Conservation (phyloP, 1,140 invertebrate species). For the Drosophila cardini region DNA sequence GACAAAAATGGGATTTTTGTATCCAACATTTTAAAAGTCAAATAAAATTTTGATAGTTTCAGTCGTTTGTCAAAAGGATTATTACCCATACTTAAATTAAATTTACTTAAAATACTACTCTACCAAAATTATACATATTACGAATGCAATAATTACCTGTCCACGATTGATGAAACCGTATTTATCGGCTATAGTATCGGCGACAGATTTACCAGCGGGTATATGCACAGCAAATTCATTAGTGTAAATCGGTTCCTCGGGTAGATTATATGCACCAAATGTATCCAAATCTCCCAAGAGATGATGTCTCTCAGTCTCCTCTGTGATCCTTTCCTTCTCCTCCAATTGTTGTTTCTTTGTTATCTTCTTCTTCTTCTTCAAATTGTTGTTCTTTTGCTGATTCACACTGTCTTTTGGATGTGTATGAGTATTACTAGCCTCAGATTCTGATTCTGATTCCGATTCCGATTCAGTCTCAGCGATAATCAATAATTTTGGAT, state of each 20-base stretch:
- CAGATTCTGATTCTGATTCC: conserved; percentile 37
- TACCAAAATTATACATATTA: too few species aligned
- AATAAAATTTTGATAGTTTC: too few species aligned
- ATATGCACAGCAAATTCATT: conserved; percentile 89
- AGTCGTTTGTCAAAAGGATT: too few species aligned
- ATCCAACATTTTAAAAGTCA: too few species aligned
- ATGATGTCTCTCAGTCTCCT: conserved; percentile 33
- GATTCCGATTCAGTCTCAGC: conserved; percentile 41
- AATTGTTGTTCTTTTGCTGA: conserved; percentile 22
- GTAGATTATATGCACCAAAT: conserved; percentile 75
- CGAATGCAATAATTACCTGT: conserved; percentile 87
- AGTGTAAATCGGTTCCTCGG: conserved; percentile 85
- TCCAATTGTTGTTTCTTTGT: not conserved
- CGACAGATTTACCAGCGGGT: conserved; percentile 86
- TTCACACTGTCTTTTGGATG: conserved; percentile 33
- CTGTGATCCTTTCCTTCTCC: conserved; percentile 5
- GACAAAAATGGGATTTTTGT: too few species aligned
- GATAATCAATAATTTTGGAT: conserved; percentile 34
- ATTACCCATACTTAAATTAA: not conserved
- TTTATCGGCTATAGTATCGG: conserved; percentile 86
- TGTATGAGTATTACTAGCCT: conserved; percentile 53
- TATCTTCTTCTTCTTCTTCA: not conserved
- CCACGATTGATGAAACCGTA: conserved; percentile 88
- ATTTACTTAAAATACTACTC: too few species aligned
- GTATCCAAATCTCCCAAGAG: conserved; percentile 56